Conservation (phyloP, 2,113 vertebrate species). For the Lagopus muta region DNA sequence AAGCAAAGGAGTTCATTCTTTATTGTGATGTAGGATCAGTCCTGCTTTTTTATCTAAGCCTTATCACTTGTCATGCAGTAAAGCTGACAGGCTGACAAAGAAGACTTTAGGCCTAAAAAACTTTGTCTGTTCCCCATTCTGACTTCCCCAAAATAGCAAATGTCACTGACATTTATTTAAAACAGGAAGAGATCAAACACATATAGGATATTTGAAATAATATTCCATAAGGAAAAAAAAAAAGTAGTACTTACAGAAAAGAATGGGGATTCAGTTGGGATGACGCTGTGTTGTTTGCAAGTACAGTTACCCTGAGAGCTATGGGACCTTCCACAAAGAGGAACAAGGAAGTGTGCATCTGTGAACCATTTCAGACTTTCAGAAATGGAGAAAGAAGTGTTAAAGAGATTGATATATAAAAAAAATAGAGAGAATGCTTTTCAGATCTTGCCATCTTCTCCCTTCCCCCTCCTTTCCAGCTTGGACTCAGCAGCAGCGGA, state of each 20-base stretch:
- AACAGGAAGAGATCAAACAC: not conserved
- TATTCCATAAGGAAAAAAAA: not conserved
- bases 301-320: not conserved
- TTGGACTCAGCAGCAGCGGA: not conserved
- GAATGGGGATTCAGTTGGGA: not conserved
- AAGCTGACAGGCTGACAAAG: conserved; percentile 6
- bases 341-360: not conserved
- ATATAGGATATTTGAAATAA: not conserved
- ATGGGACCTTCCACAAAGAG: not conserved
- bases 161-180: not conserved
- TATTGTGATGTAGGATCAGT: conserved; percentile 25
- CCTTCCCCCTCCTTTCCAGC: not conserved
- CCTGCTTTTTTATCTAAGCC: not conserved
- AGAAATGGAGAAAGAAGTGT: not conserved
- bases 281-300: not conserved
- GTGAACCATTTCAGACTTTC: not conserved
- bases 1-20: not conserved
- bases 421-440: not conserved
- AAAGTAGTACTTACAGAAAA: not conserved
- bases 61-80: not conserved
- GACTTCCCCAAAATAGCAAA: not conserved
- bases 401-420: not conserved
- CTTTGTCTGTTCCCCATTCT: not conserved
- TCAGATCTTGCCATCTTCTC: not conserved
- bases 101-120: not conserved